These are phyloP conservation scores for Aeoliscus strigatus DNA, from an alignment of 2,797 vertebrate genomes.

Conservation along the genomic window DNA sequence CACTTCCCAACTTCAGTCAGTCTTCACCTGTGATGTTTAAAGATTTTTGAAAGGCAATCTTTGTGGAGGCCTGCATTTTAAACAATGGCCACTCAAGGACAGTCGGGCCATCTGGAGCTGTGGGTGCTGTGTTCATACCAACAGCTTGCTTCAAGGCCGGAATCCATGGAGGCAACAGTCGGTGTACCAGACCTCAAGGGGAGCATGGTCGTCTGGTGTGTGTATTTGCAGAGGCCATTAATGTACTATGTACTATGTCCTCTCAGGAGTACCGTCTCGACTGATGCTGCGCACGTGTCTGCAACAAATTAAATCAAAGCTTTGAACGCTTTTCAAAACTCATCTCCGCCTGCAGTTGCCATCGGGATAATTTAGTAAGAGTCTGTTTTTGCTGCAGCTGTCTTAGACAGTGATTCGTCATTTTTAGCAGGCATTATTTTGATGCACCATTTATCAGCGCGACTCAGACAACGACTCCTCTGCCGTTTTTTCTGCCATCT, in stretches of 20 bases:
- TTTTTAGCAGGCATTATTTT: constrained; percentile 7
- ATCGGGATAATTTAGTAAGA: constrained; percentile 7
- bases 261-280: constrained; percentile 10
- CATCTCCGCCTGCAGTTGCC: constrained; percentile 2
- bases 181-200: no score
- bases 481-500: constrained; percentile 15
- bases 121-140: no score
- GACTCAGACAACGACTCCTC: constrained; percentile 19
- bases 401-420: constrained; percentile 8
- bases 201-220: no score
- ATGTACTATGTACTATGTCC: constrained; percentile 19
- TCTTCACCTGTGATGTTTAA: neutral
- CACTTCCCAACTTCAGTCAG: neutral
- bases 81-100: constrained; percentile 43
- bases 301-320: constrained; percentile 1
- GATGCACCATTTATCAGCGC: constrained; percentile 24
- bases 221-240: constrained; percentile 28
- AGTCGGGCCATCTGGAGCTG: constrained; percentile 45
- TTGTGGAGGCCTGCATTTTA: constrained; percentile 16
- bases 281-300: neutral
- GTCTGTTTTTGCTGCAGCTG: constrained; percentile 8
- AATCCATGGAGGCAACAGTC: no score
- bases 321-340: constrained; percentile 15
- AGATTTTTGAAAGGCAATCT: constrained; percentile 11
- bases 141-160: no score